Evolutionary conservation across 1,140 invertebrate species (phyloP), one percentile per base, ranked within the genome.

Genomic region (Cydia strobilella): DNA sequence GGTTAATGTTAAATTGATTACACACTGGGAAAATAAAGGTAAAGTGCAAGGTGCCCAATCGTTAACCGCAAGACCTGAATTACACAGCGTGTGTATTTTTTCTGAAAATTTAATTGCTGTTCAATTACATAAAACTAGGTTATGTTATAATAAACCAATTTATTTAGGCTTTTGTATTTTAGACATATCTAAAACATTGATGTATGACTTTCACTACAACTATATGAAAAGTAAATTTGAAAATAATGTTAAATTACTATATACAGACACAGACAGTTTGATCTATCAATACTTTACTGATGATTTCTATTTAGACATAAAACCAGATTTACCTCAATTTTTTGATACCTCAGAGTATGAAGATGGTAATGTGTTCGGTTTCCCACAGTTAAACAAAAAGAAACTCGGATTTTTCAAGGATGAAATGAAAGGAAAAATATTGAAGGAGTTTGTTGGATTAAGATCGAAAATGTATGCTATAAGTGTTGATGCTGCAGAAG

Each of bases 181-280:
- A 75, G 91, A 93, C 75, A 74, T 92, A 39, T 84, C 83, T 10
- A 91, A 93, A 85, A 81, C 72, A 13, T 72, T 82, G 7, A 80
- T 84, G 77, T 84, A 82, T 63, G 54, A 83, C 45, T 84, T 84
- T 74, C 83, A 84, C 73, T 82, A 90, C 84, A 76, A 87, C 82
- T 82, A 80, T 83, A 84, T 92, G 69, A 54, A 63, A 65, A 66
- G 18, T 23, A 79, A 80, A 48, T 83, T 74, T 74, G 2, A 45
- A 13, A 35, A 77, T 73, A 76, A 74, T 27, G n/a, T 71, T 25
- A 77, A 80, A 71, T 66, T 83, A 65, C n/a, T 80, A 2, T 83
- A 84, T 62, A 83, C 81, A 5, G 93, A 94, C 79, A 94, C 93
- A 6, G 93, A 94, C 75, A 84, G 78, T 72, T 85, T 93, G 9